Conservation (phyloP, 2,113 vertebrate species). For the Eulemur rufifrons region DNA sequence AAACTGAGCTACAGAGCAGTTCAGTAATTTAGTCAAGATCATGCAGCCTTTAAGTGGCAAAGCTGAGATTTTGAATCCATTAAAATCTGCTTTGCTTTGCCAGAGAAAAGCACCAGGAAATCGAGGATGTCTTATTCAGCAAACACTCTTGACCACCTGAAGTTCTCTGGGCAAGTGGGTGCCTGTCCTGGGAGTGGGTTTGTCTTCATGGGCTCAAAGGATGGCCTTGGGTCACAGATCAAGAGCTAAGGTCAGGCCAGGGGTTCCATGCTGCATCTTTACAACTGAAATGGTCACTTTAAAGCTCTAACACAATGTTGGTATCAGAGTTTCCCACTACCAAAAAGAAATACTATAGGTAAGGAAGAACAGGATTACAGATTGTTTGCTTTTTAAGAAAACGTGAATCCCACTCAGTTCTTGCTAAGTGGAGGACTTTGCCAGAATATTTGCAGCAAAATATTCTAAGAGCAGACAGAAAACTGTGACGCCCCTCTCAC, state of each 20-base stretch:
- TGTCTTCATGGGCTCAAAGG: background rate
- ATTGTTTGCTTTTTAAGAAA: constrained; percentile 7
- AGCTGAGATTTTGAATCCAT: background rate
- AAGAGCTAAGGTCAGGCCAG: background rate
- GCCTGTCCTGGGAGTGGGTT: background rate
- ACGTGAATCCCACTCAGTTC: background rate
- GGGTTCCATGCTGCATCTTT: background rate
- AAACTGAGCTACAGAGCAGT: background rate
- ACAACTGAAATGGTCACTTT: background rate
- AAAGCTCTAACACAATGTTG: background rate
- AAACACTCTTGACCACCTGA: background rate
- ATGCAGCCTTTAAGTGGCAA: background rate
- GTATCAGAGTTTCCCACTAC: background rate
- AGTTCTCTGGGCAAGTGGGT: background rate
- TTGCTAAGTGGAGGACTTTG: background rate
- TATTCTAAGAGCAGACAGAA: background rate
- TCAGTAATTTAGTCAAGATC: background rate
- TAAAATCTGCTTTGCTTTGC: background rate
- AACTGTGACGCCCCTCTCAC: background rate
- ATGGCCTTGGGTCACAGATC: background rate
- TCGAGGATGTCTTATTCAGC: background rate
- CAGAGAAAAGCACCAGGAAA: background rate
- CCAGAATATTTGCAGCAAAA: background rate
- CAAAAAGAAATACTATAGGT: background rate
- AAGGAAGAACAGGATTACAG: background rate